Conservation (phyloP, 2,113 vertebrate genomes). For the Kryptolebias marmoratus region DNA sequence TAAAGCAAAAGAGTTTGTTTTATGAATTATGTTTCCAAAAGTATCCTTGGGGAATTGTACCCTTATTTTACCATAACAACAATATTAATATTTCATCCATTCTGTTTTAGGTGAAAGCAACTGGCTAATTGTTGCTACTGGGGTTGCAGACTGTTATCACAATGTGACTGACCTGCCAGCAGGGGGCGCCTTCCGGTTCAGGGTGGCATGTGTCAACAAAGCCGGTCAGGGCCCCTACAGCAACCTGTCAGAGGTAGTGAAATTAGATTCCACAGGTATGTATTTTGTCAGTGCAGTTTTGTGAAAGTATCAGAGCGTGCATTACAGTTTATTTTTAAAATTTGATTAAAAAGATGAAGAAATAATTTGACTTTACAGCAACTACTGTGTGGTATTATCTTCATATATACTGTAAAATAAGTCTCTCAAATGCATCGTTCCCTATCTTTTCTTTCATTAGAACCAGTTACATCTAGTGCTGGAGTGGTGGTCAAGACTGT, state of each 20-base stretch:
- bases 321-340: neutral
- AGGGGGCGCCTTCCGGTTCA: constrained; percentile 84
- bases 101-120: constrained; percentile 82
- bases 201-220: constrained; percentile 95
- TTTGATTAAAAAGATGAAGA: neutral
- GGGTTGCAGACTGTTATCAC: constrained; percentile 92
- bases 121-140: constrained; percentile 89
- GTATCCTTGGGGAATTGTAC: neutral
- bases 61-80: neutral
- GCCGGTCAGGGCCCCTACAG: constrained; percentile 97
- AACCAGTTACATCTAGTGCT: constrained; percentile 71
- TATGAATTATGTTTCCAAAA: neutral
- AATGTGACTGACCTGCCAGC: constrained; percentile 88
- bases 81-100: neutral
- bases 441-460: constrained; percentile 62
- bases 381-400: neutral
- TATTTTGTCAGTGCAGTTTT: neutral
- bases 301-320: neutral
- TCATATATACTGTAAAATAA: neutral
- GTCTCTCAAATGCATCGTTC: neutral
- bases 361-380: neutral
- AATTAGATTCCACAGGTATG: constrained; percentile 83
- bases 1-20: neutral
- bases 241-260: constrained; percentile 84
- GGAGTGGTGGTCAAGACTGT: constrained; percentile 81